Conservation (phyloP, 2,888 invertebrate genomes). For the Protophormia terraenovae region DNA sequence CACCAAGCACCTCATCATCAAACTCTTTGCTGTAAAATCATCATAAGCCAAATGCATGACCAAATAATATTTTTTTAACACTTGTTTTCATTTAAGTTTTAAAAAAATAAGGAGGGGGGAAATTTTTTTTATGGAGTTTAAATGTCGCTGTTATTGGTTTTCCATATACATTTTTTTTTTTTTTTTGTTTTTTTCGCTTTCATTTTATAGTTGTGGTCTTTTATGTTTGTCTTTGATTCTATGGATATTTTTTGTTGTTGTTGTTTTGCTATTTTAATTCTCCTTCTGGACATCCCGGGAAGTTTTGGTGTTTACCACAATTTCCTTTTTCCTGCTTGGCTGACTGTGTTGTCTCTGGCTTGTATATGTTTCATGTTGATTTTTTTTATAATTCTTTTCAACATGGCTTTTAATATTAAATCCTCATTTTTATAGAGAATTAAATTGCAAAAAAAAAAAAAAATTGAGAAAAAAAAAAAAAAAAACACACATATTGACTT, state of each 20-base stretch:
- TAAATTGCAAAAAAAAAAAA: neutral
- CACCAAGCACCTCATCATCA: constrained; percentile 23
- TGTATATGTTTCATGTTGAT: neutral
- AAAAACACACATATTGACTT: constrained; percentile 44
- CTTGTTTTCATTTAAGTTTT: neutral
- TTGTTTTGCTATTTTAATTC: constrained; percentile 29
- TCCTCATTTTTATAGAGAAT: constrained; percentile 16
- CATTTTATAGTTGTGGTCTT: constrained; percentile 22
- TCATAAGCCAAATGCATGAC: neutral
- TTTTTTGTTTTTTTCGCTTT: constrained; percentile 19
- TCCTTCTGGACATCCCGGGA: constrained; percentile 52
- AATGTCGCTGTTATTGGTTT: constrained; percentile 18
- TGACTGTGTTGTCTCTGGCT: constrained; percentile 22
- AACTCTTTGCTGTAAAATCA: neutral
- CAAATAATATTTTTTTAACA: neutral
- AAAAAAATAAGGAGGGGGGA: neutral
- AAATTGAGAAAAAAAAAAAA: constrained; percentile 2
- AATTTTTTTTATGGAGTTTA: neutral
- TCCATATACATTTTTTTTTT: too few species aligned
- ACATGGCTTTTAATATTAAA: constrained; percentile 38
- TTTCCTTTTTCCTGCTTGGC: constrained; percentile 66
- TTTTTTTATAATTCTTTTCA: constrained; percentile 19
- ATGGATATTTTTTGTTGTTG: constrained; percentile 13
- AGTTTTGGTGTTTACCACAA: constrained; percentile 68
- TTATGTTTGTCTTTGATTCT: constrained; percentile 14